Base-by-base conservation (phyloP, 1,140 invertebrate species). In the Cotesia glomerata region DNA sequence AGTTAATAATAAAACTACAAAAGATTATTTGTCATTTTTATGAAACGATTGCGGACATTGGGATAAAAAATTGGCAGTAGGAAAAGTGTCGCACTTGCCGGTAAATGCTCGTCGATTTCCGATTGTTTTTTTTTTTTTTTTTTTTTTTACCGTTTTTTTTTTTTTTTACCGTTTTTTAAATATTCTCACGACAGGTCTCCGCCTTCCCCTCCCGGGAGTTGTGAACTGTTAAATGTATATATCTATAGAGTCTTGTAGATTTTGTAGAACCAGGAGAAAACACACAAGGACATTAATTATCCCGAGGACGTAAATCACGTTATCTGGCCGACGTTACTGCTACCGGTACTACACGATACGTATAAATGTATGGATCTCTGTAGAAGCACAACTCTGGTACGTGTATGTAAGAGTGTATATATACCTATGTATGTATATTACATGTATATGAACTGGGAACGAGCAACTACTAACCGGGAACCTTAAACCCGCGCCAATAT, bases 291-390 rank as follows among this genome's bases (percentile, higher is more conserved):
- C 79, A 81, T 84, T 84, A 83, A 84, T 84, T 84, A 83, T 81
- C 72, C 75, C 65, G 66, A 64, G 75, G 73, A 74, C 76, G 81
- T 84, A 84, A 84, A 84, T 84, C 82, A 84, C 78, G 81, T 82
- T 84, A 84, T 84, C 82, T 79, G 56, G 69, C 65, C 62, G 72
- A 52, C 64, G 66, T 54, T 58, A 52, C 67, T 67, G 64, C 59
- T 59, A 71, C 34, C 18, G 71, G 52, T 49, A 54, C 14, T 51
- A 63, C 56, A 61, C 67, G 73, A 67, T 67, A 62, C 14, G 45
- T 66, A 49, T 26, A 51, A 49, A 52, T 64, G 36, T 49, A 26
- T 56, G 51, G 4, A 68, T 68, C 32, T 51, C 35, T 36, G 59
- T 58, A 59, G 26, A 26, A 26, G 1, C 26, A 26, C 26, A 26